These are phyloP conservation scores for Otus scops DNA, from an alignment of 2,797 vertebrate species.

Conservation along the genomic window DNA sequence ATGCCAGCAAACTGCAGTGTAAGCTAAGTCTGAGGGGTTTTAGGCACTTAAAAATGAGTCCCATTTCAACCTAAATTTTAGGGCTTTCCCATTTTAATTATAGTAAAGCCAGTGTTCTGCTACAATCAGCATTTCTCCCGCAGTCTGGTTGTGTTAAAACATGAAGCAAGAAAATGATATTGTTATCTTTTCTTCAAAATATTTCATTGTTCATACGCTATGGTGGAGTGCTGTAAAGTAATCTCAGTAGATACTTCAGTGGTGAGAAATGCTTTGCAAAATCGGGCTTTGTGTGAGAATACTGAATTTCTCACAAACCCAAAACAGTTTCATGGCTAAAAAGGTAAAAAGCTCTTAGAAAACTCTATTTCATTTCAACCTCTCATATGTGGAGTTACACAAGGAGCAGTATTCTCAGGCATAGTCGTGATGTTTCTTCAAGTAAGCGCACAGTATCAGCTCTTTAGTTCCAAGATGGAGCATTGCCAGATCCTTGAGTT, in stretches of 20 bases:
- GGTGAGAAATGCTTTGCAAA: neutral
- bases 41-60: neutral
- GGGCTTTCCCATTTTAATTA: neutral
- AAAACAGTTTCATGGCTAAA: neutral
- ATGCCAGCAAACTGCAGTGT: neutral
- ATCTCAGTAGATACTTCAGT: neutral
- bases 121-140: neutral
- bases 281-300: neutral
- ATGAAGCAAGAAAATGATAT: neutral
- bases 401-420: neutral
- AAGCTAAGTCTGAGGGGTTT: neutral
- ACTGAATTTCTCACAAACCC: neutral
- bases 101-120: neutral
- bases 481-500: conserved; percentile 6
- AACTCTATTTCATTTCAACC: neutral
- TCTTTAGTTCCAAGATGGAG: conserved; percentile 9
- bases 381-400: neutral
- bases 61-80: neutral
- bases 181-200: neutral
- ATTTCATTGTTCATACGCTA: neutral
- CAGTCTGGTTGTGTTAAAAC: neutral
- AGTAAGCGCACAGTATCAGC: neutral
- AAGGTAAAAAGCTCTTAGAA: neutral
- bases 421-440: neutral
- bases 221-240: neutral